A percentile compares a stretch with the other conserved stretches of the same genome.
Conservation (phyloP, 35 echinoderm and acorn worm species). For the Chiridota heheva region DNA sequence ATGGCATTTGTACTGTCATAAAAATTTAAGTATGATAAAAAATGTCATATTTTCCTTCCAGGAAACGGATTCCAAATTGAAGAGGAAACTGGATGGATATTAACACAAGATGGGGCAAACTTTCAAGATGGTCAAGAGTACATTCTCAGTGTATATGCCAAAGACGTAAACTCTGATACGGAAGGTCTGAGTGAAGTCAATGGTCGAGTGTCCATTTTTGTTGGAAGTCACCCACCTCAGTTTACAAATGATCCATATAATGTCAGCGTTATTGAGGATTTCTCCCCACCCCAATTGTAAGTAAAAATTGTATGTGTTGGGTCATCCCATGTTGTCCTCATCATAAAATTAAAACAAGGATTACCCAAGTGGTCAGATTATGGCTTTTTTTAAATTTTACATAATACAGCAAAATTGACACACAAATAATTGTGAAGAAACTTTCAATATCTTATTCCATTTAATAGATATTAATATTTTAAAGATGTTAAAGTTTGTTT, state of each 20-base stretch:
- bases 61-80: slow-evolving; percentile 51
- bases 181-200: not conserved
- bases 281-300: slow-evolving; percentile 10
- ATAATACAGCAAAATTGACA: not conserved
- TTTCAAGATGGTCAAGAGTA: slow-evolving; percentile 39
- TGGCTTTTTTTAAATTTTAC: not conserved
- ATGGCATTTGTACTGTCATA: too few species aligned
- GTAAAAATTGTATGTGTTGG: not conserved
- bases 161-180: slow-evolving; percentile 49
- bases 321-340: not conserved
- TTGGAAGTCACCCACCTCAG: slow-evolving; percentile 64
- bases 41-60: too few species aligned
- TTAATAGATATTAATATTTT: not conserved
- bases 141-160: slow-evolving; percentile 71
- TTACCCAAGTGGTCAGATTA: not conserved
- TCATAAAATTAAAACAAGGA: not conserved
- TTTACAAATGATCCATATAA: slow-evolving; percentile 65
- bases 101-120: not conserved
- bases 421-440: not conserved
- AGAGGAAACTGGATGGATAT: slow-evolving; percentile 59
- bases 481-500: too few species aligned
- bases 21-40: too few species aligned
- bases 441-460: not conserved
- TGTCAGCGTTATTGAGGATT: slow-evolving; percentile 40
- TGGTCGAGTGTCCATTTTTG: slow-evolving; percentile 58